Base-by-base conservation (phyloP, 2,113 vertebrate species). In the Amphilophus citrinellus region DNA sequence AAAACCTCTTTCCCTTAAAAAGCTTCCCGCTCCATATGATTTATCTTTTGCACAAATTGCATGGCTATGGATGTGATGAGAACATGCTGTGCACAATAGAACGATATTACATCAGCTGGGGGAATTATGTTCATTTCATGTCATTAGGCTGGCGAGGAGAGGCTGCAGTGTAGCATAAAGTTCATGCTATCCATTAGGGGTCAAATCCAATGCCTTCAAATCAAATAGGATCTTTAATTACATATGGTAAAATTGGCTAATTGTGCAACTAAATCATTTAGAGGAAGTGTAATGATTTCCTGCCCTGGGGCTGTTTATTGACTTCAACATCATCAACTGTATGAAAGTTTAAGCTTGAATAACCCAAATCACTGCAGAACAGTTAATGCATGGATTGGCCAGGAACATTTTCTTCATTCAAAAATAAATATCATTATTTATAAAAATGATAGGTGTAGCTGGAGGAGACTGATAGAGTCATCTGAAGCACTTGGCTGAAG, bases 141-240 rank as follows among this genome's bases (percentile, higher is more conserved):
- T 81, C 85, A 85, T 92, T 84, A 84, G 76, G 76, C 73, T 80
- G 53, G 5, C 3, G 24, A 8, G 1, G 61, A 27, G 32, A 61
- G 30, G 47, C 37, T 2, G 6, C 15, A 82, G 62, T 37, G 77
- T 6, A 15, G 73, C 75, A 53, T 32, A 65, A 39, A 71, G 75
- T 75, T 78, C 13, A 22, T 20, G 18, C 63, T 35, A 11, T 61
- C 57, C 59, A 89, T 89, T 79, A 83, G 11, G 75, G 92, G 89
- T 93, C 93, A 94, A 59, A 86, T 81, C 81, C 76, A 82, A 73
- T 79, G 85, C 61, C 77, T 76, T 86, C 30, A 20, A 61, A 76
- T 88, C 15, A 32, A 91, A 88, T 57, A 8, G 66, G 80, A 80
- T 63, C 65, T 89, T 90, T 91, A 91, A 92, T 93, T 90, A 80